Conservation (phyloP, 2,113 vertebrate genomes). For the Chaetodon auriga region DNA sequence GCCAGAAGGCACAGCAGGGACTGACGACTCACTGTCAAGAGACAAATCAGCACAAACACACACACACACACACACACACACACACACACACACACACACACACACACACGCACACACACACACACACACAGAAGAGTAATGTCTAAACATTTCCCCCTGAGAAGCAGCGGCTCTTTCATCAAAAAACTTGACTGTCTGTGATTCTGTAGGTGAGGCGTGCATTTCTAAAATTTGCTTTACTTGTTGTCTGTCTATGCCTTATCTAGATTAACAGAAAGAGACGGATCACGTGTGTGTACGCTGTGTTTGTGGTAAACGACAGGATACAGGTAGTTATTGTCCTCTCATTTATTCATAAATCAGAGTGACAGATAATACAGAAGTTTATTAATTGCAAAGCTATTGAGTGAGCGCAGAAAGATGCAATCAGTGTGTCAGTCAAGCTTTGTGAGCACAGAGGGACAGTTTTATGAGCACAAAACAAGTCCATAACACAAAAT, state of each 20-base stretch:
- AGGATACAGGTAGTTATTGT: slow-evolving; percentile 5
- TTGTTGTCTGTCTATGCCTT: background rate
- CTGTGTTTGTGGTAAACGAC: slow-evolving; percentile 8
- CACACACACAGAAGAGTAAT: slow-evolving; percentile 16
- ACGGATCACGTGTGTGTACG: background rate
- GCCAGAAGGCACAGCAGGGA: slow-evolving; percentile 71
- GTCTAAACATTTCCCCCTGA: slow-evolving; percentile 46
- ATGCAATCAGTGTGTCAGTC: slow-evolving; percentile 22
- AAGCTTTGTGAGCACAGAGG: slow-evolving; percentile 11
- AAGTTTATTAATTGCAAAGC: slow-evolving; percentile 28
- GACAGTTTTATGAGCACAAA: background rate
- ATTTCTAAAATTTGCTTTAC: background rate
- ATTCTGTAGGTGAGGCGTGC: background rate
- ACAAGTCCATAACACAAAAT: slow-evolving; percentile 9
- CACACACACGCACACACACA: background rate
- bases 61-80: background rate
- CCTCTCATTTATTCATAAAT: slow-evolving; percentile 20
- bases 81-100: background rate
- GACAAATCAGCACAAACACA: slow-evolving; percentile 53
- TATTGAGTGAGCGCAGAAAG: slow-evolving; percentile 1
- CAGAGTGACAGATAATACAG: slow-evolving; percentile 2
- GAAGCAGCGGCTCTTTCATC: slow-evolving; percentile 23
- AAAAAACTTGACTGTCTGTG: slow-evolving; percentile 24
- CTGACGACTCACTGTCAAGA: slow-evolving; percentile 68
- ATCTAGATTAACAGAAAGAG: slow-evolving; percentile 3